Base-by-base conservation (phyloP, 1,140 invertebrate species). In the Ladona fulva region DNA sequence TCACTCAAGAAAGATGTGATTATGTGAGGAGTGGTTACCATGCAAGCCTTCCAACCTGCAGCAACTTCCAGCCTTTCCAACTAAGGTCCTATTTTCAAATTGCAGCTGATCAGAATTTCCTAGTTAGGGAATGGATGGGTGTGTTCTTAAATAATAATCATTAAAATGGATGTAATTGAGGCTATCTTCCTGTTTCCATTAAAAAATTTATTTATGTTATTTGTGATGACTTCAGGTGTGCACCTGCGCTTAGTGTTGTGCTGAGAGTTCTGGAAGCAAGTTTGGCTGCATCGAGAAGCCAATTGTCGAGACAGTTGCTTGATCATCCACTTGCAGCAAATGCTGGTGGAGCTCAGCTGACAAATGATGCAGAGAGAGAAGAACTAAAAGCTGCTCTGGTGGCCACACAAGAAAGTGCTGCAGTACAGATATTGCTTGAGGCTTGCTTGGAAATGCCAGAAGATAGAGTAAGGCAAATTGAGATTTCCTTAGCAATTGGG, bases 341-440 rank as follows among this genome's bases (percentile, higher is more conserved):
- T 37, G 22, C 77, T 52, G 77, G 29, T 24, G 77, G 78, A 24
- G 25, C 52, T 0, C 90, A 93, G 80, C 83, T 92, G 1, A 90
- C 92, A 73, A 92, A 88, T 42, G 95, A 97, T 83, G 87, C 89
- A 0, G 96, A 98, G 85, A 87, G 95, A 79, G 95, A 98, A 84
- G 97, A 98, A 85, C 87, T 99, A 24, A 93, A 93, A 85, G 91
- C 91, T 59, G 96, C 97, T 66, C 86, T 98, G 24, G 90, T 97
- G 24, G 92, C 95, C 8, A 94, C 95, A 1, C 97, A 98, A 88
- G 90, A 91, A 79, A 97, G 95, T 87, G 94, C 95, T 42, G 95
- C 95, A 0, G 91, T 98, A 66, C 97, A 99, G 87, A 96, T 99
- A 80, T 87, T 99, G 78, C 85, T 99, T 73, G 97, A 98, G 86